phyloP scores from a whole-genome alignment of 2,888 invertebrate genomes.

The Aphidoletes aphidimyza region DNA sequence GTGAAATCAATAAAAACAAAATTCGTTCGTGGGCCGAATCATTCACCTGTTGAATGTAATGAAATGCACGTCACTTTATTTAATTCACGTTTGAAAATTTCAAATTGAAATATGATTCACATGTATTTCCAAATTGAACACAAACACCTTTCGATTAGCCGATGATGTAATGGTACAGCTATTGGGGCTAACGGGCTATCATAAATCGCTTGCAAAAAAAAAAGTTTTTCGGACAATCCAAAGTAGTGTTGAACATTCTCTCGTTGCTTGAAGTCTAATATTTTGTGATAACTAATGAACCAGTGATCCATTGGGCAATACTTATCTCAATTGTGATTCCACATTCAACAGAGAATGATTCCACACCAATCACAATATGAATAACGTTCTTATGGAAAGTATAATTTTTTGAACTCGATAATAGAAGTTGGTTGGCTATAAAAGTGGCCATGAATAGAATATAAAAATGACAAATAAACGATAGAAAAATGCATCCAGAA shows the following conservation, averaged over 20 bases:
- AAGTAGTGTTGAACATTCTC: no score
- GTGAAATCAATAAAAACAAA: not conserved
- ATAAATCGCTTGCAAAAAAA: not conserved
- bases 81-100: no score
- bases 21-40: not conserved
- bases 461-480: not conserved
- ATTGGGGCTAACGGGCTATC: not conserved
- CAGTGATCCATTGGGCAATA: no score
- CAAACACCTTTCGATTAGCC: not conserved
- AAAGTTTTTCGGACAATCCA: not conserved
- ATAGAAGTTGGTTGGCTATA: not conserved
- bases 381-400: slow-evolving; percentile 1
- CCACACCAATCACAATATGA: not conserved
- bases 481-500: not conserved
- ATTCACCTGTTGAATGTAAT: slow-evolving; percentile 18
- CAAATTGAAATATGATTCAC: not conserved
- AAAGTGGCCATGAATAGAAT: slow-evolving; percentile 1
- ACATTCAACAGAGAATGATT: not conserved
- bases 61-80: not conserved
- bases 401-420: not conserved
- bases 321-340: no score
- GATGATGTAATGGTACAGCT: not conserved
- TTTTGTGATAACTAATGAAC: no score
- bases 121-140: not conserved
- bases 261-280: no score